Base-by-base conservation (phyloP, 2,888 invertebrate genomes). In the Lepidochrysops patricia region DNA sequence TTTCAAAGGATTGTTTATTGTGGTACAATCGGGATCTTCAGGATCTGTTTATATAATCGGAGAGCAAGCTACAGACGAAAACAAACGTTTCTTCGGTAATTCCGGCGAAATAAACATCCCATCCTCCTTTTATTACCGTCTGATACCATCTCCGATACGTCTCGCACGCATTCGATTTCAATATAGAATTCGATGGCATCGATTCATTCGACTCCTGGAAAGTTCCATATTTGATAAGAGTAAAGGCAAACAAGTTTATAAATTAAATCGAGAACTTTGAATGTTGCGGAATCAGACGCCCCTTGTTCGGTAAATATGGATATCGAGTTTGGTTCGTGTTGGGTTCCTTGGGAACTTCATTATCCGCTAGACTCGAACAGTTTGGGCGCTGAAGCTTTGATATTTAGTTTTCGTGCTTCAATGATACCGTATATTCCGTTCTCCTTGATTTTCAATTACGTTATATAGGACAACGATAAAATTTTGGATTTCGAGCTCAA, bases 251-350 rank as follows among this genome's bases (percentile, higher is more conserved):
- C 79, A 84, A 85, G 82, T 82, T 78, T 78, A 79, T 80, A 84
- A 85, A 82, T 86, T 85, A 85, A 84, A 85, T 85, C 79, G 79
- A 78, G 79, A 86, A 86, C 74, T 86, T 87, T 73, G 70, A 73
- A 68, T 74, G 74, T 74, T 67, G 70, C 72, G 68, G 79, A 84
- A 85, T 84, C 84, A 85, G 76, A 64, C 72, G 71, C 70, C 80
- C 71, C 81, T 85, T 86, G 83, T 85, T 76, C 65, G 65, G 66
- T 70, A 73, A 77, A 77, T 81, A 77, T 77, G 76, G 74, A 77
- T 79, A 76, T 75, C 70, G 70, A 67, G 66, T 68, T 73, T 69
- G 64, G 71, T 71, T 68, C 63, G 73, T 77, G 72, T 63, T 62
- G 73, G 72, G 72, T 65, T 70, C 72, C 32, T 58, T 54, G 27